Base-by-base conservation (phyloP, 2,888 invertebrate genomes). In the Helicoverpa assulta region DNA sequence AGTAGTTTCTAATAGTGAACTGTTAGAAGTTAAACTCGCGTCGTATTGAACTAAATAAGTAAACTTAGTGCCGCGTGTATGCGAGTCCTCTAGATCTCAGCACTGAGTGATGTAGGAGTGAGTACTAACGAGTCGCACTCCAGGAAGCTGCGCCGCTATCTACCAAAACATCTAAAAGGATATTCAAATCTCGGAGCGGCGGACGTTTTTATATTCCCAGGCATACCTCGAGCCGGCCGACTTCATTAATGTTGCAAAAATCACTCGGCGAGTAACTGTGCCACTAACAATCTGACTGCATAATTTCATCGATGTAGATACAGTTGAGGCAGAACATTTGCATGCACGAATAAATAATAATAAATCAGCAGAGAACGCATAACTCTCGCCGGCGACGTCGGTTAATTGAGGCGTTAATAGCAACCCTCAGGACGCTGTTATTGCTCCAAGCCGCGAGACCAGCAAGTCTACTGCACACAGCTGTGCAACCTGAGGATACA, bases 341-440 rank as follows among this genome's bases (percentile, higher is more conserved):
- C 87, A 85, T 84, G 82, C 76, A 51, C 53, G 73, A 65, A 81
- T 88, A 85, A 67, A 78, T 75, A 78, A 67, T 73, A 58, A 75
- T 75, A 75, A 85, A 85, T 88, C 81, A 81, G 54, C 55, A 63
- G 66, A 43, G 62, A 75, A 60, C 70, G 58, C 78, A 83, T 80
- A 79, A 78, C 83, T 85, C 81, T 81, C 40, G 53, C 61, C 54
- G 43, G 69, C 78, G 80, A 78, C 82, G 74, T 80, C 77, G 78
- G 83, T 82, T 86, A 86, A 88, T 86, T 84, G 88, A 85, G 87
- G 76, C 81, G 86, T 85, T 89, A 89, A 89, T 88, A 83, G 88
- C 68, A 47, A 57, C 76, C 80, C 79, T 78, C 86, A 82, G 80
- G 84, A 79, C 6, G 53, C 57, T 51, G 66, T 29, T 78, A 57